phyloP scores from a whole-genome alignment of 2,888 invertebrate genomes.

The Cheilosia urbana region DNA sequence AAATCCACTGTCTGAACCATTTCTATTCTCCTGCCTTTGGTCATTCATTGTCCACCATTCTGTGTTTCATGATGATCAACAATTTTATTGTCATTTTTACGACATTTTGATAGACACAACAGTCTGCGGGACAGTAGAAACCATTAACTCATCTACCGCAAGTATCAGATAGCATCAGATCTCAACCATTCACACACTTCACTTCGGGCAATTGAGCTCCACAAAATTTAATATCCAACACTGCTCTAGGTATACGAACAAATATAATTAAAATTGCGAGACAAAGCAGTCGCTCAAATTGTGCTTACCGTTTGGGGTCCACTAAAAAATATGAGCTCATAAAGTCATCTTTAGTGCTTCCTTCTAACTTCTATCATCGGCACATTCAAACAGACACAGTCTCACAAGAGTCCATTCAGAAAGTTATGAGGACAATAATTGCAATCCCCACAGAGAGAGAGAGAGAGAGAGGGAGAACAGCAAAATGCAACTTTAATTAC shows the following conservation, averaged over 20 bases:
- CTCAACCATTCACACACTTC: constrained; percentile 17
- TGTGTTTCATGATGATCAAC: constrained; percentile 1
- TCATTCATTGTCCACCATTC: background rate
- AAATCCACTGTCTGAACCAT: background rate
- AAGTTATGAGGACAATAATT: constrained; percentile 30
- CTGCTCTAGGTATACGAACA: background rate
- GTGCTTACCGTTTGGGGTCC: constrained; percentile 9
- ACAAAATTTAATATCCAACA: constrained; percentile 21
- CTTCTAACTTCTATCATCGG: background rate
- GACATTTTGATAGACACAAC: constrained; percentile 51
- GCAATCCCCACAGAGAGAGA: constrained; percentile 4
- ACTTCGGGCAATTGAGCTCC: constrained; percentile 27
- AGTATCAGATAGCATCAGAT: background rate
- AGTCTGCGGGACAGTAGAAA: background rate
- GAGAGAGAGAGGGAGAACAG: background rate
- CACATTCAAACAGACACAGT: background rate
- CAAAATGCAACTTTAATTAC: constrained; percentile 66
- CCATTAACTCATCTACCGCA: constrained; percentile 23
- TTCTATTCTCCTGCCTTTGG: background rate
- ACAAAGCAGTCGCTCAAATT: constrained; percentile 35
- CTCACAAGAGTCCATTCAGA: constrained; percentile 9
- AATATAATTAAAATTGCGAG: constrained; percentile 40
- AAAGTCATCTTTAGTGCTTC: constrained; percentile 28
- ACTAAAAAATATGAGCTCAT: constrained; percentile 16
- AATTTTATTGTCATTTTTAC: constrained; percentile 44